Evolutionary conservation across 2,797 vertebrate genomes (phyloP).

Genomic region (Allobates femoralis): DNA sequence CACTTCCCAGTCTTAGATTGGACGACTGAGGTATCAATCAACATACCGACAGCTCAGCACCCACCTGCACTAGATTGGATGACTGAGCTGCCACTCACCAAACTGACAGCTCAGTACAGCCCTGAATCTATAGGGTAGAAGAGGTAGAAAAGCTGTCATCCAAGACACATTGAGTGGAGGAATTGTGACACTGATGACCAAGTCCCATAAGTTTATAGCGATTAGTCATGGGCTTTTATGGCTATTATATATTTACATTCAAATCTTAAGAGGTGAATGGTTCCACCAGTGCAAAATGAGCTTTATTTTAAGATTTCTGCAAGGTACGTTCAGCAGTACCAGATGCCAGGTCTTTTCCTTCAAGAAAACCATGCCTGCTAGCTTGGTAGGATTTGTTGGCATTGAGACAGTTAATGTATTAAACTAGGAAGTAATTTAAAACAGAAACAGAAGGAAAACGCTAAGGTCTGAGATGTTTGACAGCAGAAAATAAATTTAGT

Average conservation of each 20-base stretch:
- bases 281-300: neutral
- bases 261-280: neutral
- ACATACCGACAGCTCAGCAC: too few species aligned
- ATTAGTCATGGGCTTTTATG: too few species aligned
- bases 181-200: too few species aligned
- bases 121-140: too few species aligned
- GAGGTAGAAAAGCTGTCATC: too few species aligned
- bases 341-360: conserved; percentile 8
- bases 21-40: too few species aligned
- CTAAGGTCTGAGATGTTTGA: conserved; percentile 7
- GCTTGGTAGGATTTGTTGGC: neutral
- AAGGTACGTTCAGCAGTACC: neutral
- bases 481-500: neutral
- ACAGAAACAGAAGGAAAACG: conserved; percentile 10
- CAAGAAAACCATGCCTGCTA: neutral
- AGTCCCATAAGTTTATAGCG: too few species aligned
- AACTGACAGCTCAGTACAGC: too few species aligned
- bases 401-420: conserved; percentile 17
- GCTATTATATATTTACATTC: neutral
- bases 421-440: conserved; percentile 39
- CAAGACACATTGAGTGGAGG: too few species aligned
- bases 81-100: too few species aligned
- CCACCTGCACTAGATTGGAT: too few species aligned
- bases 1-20: too few species aligned
- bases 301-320: neutral